These are phyloP conservation scores for Cairina moschata DNA, from an alignment of 2,113 vertebrate species.

Conservation along the genomic window DNA sequence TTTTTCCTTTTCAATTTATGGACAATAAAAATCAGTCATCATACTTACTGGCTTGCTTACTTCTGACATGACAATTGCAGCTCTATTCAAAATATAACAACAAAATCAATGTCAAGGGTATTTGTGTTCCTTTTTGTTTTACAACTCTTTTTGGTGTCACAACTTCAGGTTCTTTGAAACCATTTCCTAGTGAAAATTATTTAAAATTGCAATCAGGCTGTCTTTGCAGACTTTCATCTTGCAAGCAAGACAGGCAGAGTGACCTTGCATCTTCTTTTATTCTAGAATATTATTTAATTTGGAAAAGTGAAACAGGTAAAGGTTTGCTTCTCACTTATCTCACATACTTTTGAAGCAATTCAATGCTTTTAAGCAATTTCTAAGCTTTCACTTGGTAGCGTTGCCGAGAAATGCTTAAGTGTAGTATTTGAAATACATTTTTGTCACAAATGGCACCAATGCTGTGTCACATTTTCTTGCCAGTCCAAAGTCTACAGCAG, in stretches of 20 bases:
- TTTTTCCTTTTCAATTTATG: background rate
- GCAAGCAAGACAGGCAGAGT: background rate
- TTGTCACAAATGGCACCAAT: constrained; percentile 39
- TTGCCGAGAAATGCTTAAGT: constrained; percentile 29
- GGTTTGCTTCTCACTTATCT: constrained; percentile 1
- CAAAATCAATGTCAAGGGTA: constrained; percentile 28
- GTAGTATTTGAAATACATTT: background rate
- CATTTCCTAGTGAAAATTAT: constrained; percentile 26
- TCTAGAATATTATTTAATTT: constrained; percentile 31
- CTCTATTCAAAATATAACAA: background rate
- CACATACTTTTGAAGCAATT: constrained; percentile 27
- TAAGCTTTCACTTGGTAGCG: constrained; percentile 10
- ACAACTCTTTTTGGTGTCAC: background rate
- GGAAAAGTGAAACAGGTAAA: constrained; percentile 16
- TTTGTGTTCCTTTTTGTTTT: constrained; percentile 32
- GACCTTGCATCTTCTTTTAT: background rate
- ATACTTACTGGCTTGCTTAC: background rate
- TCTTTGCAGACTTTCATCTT: constrained; percentile 3
- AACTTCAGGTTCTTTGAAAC: constrained; percentile 28
- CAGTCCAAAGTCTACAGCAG: constrained; percentile 68
- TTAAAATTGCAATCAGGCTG: constrained; percentile 30
- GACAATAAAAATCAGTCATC: background rate
- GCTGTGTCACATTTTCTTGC: constrained; percentile 44
- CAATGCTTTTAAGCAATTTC: constrained; percentile 33
- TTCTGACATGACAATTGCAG: constrained; percentile 32